phyloP scores from a whole-genome alignment of 2,113 vertebrate genomes.

The Papio anubis region DNA sequence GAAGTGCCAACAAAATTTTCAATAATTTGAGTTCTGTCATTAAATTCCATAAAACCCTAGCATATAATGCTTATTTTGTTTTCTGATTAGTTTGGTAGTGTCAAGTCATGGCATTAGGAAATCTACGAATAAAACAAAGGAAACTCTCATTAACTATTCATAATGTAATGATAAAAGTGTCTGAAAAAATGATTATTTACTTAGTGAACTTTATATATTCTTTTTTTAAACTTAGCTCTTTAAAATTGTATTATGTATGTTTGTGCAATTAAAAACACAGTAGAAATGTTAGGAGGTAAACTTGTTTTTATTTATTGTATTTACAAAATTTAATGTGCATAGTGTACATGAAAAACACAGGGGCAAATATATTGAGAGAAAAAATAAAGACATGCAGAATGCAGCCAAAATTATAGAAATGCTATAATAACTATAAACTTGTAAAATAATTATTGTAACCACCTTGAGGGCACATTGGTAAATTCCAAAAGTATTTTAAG shows the following conservation, averaged over 20 bases:
- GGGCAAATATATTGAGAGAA: constrained; percentile 38
- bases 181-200: background rate
- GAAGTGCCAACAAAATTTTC: background rate
- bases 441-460: constrained; percentile 68
- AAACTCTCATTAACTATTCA: background rate
- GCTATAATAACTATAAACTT: constrained; percentile 54
- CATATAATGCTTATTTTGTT: background rate
- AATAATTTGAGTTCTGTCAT: background rate
- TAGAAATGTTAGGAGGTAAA: constrained; percentile 40
- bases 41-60: background rate
- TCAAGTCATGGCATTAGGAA: background rate
- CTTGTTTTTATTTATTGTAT: constrained; percentile 30
- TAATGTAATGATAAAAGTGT: background rate
- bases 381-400: constrained; percentile 77
- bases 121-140: constrained; percentile 3
- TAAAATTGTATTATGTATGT: constrained; percentile 33
- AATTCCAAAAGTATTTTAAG: constrained; percentile 11
- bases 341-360: constrained; percentile 64
- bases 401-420: constrained; percentile 69
- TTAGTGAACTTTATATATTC: constrained; percentile 50
- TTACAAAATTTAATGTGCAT: constrained; percentile 59
- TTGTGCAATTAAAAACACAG: constrained; percentile 68
- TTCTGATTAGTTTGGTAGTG: constrained; percentile 13
- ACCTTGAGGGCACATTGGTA: background rate
- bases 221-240: constrained; percentile 35